Evolutionary conservation across 2,888 invertebrate genomes (phyloP), one percentile per base, ranked within the genome.

Genomic region (Microctonus aethiopoides): DNA sequence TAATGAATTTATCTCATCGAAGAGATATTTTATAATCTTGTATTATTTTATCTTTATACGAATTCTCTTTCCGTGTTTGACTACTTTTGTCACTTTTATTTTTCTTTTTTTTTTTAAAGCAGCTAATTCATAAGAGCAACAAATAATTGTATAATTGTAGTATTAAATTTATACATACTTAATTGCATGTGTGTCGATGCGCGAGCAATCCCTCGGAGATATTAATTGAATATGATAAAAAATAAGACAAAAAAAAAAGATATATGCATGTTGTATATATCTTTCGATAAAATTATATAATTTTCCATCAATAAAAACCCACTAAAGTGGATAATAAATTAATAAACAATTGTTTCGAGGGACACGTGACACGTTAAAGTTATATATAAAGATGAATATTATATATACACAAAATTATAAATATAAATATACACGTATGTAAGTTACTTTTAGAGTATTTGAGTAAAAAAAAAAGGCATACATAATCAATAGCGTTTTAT

Each of bases 401-500:
- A 64, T 51, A 72, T 68, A 65, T 67, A 72, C 34, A 78, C 51
- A 41, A 64, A 62, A 41, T 76, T 80, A 83, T 79, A 80, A 79
- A 80, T 80, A 80, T 81, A 80, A 80, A 79, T 77, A 80, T 46
- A 80, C 76, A 80, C 78, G 78, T 83, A 83, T 84, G 82, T 84
- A 84, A 84, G 83, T 83, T 81, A 82, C 81, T 83, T 84, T 83
- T 83, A 84, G 83, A 84, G 77, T 80, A 84, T 84, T 84, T 83
- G 80, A 84, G 81, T 83, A 83, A 84, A 84, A 83, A 84, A 83
- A 79, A 83, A 83, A 83, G 76, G 77, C 81, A 81, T 85, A 82
- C 79, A 81, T 85, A 86, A 84, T 83, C 84, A 81, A 83, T 85
- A 85, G 84, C 78, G 84, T 85, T 86, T 85, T 85, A 85, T 86